Evolutionary conservation across 2,113 vertebrate species (phyloP).

Genomic region (Sapayoa aenigma): DNA sequence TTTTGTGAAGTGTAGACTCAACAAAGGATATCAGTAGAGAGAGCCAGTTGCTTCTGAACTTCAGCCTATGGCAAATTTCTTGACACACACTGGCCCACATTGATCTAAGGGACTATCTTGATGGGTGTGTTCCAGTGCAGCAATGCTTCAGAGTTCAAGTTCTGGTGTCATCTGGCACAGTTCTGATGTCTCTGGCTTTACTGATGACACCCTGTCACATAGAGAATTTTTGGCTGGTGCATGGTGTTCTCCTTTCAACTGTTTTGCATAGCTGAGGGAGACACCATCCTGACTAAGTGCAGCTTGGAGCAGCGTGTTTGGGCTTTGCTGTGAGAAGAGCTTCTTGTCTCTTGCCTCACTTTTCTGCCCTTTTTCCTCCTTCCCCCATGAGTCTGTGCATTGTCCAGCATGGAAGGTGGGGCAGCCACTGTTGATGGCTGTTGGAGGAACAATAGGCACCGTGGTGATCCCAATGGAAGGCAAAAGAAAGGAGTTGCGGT

Average conservation of each 20-base stretch:
- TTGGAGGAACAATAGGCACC: neutral
- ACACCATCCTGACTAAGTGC: neutral
- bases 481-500: neutral
- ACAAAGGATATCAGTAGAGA: slow-evolving; percentile 20
- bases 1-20: slow-evolving; percentile 54
- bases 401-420: neutral
- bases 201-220: slow-evolving; percentile 12
- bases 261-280: slow-evolving; percentile 46
- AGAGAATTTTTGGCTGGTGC: slow-evolving; percentile 57
- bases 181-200: slow-evolving; percentile 23
- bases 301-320: neutral
- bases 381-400: neutral
- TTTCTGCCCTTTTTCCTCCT: neutral
- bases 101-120: slow-evolving; percentile 13
- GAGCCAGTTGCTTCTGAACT: slow-evolving; percentile 17
- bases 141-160: neutral
- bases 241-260: slow-evolving; percentile 37
- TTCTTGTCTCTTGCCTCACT: neutral
- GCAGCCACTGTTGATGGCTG: neutral
- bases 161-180: slow-evolving; percentile 44
- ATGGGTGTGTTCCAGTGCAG: neutral
- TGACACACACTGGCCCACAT: neutral
- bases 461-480: neutral
- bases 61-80: slow-evolving; percentile 30
- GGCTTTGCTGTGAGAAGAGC: neutral